These are phyloP conservation scores for Campaea margaritaria DNA, from an alignment of 2,888 invertebrate species.

Conservation along the genomic window DNA sequence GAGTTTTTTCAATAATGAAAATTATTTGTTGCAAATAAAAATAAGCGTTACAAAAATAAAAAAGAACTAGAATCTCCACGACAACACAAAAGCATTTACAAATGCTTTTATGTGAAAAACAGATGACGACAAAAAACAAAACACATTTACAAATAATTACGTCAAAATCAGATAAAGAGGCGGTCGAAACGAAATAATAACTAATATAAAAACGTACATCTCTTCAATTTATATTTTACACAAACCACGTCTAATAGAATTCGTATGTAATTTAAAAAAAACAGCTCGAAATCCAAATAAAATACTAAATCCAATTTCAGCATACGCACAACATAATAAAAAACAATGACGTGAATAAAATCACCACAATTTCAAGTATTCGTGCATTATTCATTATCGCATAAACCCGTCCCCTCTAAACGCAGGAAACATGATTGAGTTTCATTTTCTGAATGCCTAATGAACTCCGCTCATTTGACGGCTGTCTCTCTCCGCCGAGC, in stretches of 20 bases:
- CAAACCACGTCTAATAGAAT: not conserved
- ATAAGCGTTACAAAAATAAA: too few relatives aligned
- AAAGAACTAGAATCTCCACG: too few relatives aligned
- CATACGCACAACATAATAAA: conserved; percentile 11
- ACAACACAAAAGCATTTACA: too few relatives aligned
- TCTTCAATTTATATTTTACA: too few relatives aligned
- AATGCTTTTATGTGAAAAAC: too few relatives aligned
- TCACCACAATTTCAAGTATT: conserved; percentile 30
- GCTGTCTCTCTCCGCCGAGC: conserved; percentile 37
- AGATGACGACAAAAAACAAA: too few relatives aligned
- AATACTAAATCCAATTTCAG: conserved; percentile 14
- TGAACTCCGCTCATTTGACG: conserved; percentile 67
- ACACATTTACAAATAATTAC: too few relatives aligned
- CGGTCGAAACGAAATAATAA: too few relatives aligned
- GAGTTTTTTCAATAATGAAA: too few relatives aligned
- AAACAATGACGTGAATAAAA: conserved; percentile 24
- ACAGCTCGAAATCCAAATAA: conserved; percentile 10
- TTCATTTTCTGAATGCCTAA: conserved; percentile 78
- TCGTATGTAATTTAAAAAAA: conserved; percentile 9
- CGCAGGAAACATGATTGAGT: conserved; percentile 71
- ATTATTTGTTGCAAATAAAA: too few relatives aligned
- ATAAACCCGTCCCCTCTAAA: conserved; percentile 57
- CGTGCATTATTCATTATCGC: conserved; percentile 45
- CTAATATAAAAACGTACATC: too few relatives aligned
- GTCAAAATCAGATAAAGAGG: too few relatives aligned